Base-by-base conservation (phyloP, 2,113 vertebrate genomes). In the Austrofundulus limnaeus region DNA sequence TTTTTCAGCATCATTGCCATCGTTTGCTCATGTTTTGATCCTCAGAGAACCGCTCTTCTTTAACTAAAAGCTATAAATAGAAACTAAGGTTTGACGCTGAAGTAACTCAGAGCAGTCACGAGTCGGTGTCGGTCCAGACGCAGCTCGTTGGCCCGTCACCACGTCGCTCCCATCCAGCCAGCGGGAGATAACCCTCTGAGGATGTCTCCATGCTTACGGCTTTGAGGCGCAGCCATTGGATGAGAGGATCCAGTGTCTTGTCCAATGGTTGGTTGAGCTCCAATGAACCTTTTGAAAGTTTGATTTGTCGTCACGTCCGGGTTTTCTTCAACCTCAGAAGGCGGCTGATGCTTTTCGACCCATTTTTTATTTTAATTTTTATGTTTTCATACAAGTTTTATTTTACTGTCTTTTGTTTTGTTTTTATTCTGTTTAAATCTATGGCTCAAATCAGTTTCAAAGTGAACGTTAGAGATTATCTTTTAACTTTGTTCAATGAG, bases 131-230 rank as follows among this genome's bases (percentile, higher is more conserved):
- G 43, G 75, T 86, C 87, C 66, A 62, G 77, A 85, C 62, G 41
- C 13, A 31, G 85, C 78, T 86, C 86, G 85, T 90, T 93, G 92
- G 91, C 90, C 90, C 89, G 89, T 93, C 69, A 47, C 63, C 42
- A 47, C 59, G 0, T 62, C 89, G 83, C 85, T 91, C 89, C 91
- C 93, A 92, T 94, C 91, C 63, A 89, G 86, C 93, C 92, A 93
- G 92, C 92, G 25, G 77, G 70, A 55, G 78, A 75, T 51, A 70
- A 54, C 48, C 52, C 51, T 31, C 19, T 17, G 41, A 75, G 6
- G 69, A 81, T 68, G 72, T 84, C 80, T 80, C 76, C 86, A 86
- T 87, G 86, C 83, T 88, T 84, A 83, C 67, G 38, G 37, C 80
- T 62, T 20, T 71, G 83, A 80, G 69, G 64, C 74, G 16, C 80